Percentiles rank a stretch among this genome's conserved stretches.
Conservation (phyloP, 64 coral and sea anemone genomes). For the Hydrozoanthus tunicans region DNA sequence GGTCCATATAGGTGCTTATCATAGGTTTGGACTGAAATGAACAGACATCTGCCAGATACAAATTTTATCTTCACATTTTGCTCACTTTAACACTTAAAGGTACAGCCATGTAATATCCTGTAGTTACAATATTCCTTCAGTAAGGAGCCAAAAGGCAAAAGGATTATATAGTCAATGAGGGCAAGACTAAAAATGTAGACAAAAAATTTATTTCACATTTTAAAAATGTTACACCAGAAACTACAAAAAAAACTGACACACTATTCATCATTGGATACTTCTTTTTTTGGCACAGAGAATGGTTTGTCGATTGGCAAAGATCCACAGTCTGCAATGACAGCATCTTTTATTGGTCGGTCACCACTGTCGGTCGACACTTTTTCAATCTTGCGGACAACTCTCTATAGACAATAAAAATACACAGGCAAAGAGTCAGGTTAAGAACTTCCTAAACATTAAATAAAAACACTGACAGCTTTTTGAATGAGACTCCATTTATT, state of each 20-base stretch:
- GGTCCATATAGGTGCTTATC: too few species aligned
- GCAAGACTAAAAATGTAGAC: neutral
- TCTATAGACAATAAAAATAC: constrained; percentile 6
- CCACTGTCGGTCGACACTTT: constrained; percentile 33
- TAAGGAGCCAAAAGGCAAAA: too few species aligned
- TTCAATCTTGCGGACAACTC: constrained; percentile 82
- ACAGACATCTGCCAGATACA: too few species aligned
- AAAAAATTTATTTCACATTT: constrained; percentile 54
- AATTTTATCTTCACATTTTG: too few species aligned
- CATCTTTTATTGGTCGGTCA: constrained; percentile 64
- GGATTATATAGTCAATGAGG: neutral
- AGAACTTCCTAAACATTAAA: too few species aligned
- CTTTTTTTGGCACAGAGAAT: constrained; percentile 36
- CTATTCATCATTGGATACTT: constrained; percentile 5
- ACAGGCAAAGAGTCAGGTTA: too few species aligned
- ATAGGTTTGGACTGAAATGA: too few species aligned
- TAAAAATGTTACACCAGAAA: constrained; percentile 8
- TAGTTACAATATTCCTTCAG: too few species aligned
- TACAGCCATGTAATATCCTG: too few species aligned
- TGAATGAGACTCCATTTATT: too few species aligned
- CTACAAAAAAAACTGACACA: neutral
- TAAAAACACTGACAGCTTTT: too few species aligned
- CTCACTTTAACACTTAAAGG: too few species aligned
- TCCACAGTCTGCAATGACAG: constrained; percentile 70
- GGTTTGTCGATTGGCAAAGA: constrained; percentile 75